phyloP scores from a whole-genome alignment of 2,113 vertebrate genomes.

The Paradoxurus hermaphroditus region DNA sequence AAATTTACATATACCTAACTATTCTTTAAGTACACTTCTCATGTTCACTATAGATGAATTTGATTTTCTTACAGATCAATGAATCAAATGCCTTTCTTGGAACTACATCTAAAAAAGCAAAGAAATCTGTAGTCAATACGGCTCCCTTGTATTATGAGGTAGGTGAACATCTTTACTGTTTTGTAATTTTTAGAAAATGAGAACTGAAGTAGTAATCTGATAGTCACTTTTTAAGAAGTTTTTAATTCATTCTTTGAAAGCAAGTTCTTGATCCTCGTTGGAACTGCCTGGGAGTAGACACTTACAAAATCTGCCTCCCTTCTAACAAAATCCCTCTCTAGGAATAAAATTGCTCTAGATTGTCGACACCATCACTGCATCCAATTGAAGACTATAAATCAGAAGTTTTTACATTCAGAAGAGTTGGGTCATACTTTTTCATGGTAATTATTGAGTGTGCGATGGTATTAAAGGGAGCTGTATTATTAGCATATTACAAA shows the following conservation, averaged over 20 bases:
- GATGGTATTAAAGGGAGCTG: neutral
- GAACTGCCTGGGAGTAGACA: neutral
- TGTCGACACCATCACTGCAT: neutral
- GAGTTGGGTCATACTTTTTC: neutral
- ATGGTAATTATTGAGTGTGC: neutral
- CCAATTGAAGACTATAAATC: neutral
- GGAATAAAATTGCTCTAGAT: neutral
- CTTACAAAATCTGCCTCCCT: neutral
- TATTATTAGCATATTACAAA: neutral
- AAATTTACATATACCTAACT: neutral
- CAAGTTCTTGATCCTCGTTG: neutral
- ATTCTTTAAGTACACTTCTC: neutral
- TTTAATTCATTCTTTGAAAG: neutral
- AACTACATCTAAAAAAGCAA: constrained; percentile 83
- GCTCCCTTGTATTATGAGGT: constrained; percentile 88
- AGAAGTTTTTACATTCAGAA: neutral
- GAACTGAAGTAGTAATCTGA: neutral
- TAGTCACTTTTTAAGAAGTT: neutral
- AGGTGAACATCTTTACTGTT: constrained; percentile 47
- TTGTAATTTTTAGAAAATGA: neutral
- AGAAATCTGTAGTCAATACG: constrained; percentile 69
- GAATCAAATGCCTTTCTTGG: constrained; percentile 78
- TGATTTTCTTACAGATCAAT: constrained; percentile 83
- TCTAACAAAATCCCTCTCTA: neutral
- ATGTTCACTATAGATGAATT: neutral